Evolutionary conservation across 2,113 vertebrate species (phyloP).

Genomic region (Machaerirhynchus nigripectus): DNA sequence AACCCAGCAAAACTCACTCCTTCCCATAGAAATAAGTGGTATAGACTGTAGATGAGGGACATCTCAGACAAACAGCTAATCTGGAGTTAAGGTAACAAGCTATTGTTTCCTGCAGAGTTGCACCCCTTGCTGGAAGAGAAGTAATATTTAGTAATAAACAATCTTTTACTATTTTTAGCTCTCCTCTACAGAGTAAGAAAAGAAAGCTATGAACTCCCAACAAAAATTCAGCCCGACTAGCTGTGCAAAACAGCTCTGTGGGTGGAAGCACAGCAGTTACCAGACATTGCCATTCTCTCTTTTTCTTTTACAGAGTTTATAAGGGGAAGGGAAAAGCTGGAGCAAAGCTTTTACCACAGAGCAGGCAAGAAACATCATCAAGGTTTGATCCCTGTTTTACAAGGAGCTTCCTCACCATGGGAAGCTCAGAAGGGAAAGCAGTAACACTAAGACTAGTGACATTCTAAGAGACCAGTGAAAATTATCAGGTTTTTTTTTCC

Average conservation of each 20-base stretch:
- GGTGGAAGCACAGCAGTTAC: neutral
- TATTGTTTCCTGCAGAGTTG: neutral
- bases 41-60: neutral
- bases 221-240: neutral
- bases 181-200: neutral
- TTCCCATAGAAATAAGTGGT: neutral
- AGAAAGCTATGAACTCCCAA: neutral
- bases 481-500: neutral
- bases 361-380: neutral
- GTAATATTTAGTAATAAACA: neutral
- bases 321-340: neutral
- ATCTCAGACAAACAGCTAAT: neutral
- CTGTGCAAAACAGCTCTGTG: neutral
- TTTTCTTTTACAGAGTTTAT: neutral
- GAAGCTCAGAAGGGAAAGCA: neutral
- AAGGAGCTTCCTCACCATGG: neutral
- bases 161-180: neutral
- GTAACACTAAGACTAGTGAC: neutral
- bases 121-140: neutral
- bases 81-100: neutral
- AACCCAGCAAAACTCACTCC: neutral
- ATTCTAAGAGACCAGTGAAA: neutral
- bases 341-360: neutral
- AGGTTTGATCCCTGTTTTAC: neutral
- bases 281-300: neutral